Percentiles rank a stretch among this genome's conserved stretches.
These are phyloP conservation scores for Lagorchestes hirsutus DNA, from an alignment of 2,797 vertebrate species.

Conservation along the genomic window DNA sequence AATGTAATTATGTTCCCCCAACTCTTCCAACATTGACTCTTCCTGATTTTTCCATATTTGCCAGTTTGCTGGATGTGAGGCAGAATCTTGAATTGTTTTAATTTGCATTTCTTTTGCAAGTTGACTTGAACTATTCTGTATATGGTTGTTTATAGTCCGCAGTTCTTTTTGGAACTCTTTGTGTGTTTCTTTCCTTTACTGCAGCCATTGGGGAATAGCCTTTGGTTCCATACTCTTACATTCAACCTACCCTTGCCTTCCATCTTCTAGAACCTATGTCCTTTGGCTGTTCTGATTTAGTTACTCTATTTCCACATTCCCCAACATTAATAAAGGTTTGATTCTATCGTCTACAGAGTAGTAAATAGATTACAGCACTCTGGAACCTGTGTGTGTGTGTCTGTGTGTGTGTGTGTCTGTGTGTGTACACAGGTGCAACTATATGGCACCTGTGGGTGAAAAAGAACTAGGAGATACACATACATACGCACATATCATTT, in stretches of 20 bases:
- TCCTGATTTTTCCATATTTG: not conserved
- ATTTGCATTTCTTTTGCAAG: not conserved
- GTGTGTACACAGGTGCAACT: not conserved
- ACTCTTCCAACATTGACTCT: not conserved
- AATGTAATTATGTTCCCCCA: not conserved
- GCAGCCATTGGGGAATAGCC: no score
- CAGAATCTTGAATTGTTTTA: not conserved
- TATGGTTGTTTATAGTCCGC: not conserved
- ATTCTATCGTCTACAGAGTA: not conserved
- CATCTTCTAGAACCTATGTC: not conserved
- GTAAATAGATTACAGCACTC: not conserved
- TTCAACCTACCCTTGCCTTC: not conserved
- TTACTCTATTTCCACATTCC: not conserved
- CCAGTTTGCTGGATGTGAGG: not conserved
- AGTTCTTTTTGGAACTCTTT: not conserved
- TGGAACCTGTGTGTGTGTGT: no score
- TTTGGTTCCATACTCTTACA: not conserved
- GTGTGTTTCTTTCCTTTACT: not conserved
- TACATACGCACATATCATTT: not conserved
- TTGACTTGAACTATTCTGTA: not conserved
- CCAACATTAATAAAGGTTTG: not conserved
- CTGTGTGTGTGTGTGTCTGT: no score
- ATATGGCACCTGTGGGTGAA: not conserved
- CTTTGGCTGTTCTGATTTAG: not conserved
- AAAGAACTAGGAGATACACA: not conserved